These are phyloP conservation scores for Ostrea denselamellosa DNA, from an alignment of 1,140 invertebrate genomes.

Conservation along the genomic window DNA sequence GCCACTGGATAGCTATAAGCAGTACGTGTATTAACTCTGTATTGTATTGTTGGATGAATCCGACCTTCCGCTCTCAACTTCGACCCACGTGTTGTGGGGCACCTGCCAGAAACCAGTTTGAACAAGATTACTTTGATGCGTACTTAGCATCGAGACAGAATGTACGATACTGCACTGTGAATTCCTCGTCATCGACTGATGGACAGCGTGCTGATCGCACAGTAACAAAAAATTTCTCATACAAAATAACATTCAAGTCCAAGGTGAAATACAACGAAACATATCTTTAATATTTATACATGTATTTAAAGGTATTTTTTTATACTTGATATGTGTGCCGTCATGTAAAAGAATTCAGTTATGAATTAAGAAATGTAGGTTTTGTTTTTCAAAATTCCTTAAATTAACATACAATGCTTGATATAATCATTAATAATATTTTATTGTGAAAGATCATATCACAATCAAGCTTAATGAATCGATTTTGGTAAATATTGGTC, in stretches of 20 bases:
- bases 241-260: conserved; percentile 14
- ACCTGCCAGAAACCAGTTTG: conserved; percentile 9
- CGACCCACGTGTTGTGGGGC: neutral
- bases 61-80: conserved; percentile 67
- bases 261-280: conserved; percentile 36
- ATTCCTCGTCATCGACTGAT: neutral
- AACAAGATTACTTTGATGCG: conserved; percentile 18
- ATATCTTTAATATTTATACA: neutral
- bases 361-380: neutral
- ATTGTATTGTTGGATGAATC: conserved; percentile 81
- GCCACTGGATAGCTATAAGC: conserved; percentile 81
- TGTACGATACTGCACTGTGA: conserved; percentile 18
- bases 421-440: neutral
- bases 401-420: neutral
- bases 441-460: no score
- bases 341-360: neutral
- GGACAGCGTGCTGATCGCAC: neutral
- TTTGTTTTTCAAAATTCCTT: neutral
- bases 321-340: neutral
- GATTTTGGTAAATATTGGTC: no score
- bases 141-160: conserved; percentile 5
- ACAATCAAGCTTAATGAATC: no score
- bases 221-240: neutral
- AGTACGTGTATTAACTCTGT: conserved; percentile 82
- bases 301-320: neutral